Percentiles rank a stretch among this genome's conserved stretches.
phyloP scores from a whole-genome alignment of 2,113 vertebrate genomes.

The Cyphomyrus discorhynchus region DNA sequence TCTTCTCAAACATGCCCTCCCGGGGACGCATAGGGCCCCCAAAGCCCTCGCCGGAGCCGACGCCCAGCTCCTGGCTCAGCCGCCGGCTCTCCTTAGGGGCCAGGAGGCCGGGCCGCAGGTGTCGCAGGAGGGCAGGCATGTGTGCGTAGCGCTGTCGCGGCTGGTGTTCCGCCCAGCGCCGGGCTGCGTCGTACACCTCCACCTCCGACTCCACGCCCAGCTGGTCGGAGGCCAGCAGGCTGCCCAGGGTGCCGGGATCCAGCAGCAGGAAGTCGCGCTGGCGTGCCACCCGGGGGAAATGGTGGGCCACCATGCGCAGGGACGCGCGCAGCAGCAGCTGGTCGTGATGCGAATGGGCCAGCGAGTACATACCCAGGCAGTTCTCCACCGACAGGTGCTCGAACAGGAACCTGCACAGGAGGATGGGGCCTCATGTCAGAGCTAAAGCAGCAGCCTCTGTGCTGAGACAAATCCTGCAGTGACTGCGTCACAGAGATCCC shows the following conservation, averaged over 20 bases:
- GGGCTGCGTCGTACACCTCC: conserved; percentile 65
- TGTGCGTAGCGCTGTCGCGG: conserved; percentile 58
- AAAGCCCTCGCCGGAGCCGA: conserved; percentile 46
- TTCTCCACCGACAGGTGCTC: conserved; percentile 69
- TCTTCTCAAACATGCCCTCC: conserved; percentile 74
- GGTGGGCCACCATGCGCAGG: conserved; percentile 63
- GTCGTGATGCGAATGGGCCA: conserved; percentile 71
- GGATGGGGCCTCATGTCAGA: background rate
- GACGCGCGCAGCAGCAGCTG: conserved; percentile 67
- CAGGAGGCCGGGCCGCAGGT: conserved; percentile 65
- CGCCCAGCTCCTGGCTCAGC: conserved; percentile 62
- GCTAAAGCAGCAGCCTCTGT: background rate
- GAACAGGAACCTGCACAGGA: conserved; percentile 60
- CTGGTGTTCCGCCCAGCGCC: conserved; percentile 67
- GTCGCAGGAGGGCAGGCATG: conserved; percentile 61
- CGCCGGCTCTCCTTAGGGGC: conserved; percentile 62
- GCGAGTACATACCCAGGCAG: conserved; percentile 70
- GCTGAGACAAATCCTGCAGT: background rate
- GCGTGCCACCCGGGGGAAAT: conserved; percentile 64
- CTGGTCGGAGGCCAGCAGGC: conserved; percentile 68
- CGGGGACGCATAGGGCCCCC: conserved; percentile 63
- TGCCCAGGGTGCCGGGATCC: conserved; percentile 66
- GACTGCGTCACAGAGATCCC: background rate
- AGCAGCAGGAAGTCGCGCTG: conserved; percentile 68
- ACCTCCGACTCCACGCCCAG: conserved; percentile 68